Conservation (phyloP, 92 coral and sea anemone genomes). For the Parazoanthus atlanticus region DNA sequence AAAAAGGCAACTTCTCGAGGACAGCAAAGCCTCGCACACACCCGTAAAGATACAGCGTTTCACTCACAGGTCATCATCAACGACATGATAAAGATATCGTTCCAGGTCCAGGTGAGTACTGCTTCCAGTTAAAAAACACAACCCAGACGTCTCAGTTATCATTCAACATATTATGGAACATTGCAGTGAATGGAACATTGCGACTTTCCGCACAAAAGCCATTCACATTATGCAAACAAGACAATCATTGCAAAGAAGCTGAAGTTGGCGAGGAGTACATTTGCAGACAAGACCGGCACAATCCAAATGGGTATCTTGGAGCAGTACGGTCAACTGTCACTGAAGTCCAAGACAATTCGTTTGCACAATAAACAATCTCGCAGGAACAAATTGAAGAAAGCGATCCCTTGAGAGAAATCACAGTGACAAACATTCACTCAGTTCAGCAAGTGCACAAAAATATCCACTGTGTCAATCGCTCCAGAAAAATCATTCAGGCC, state of each 20-base stretch:
- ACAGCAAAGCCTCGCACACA: not conserved
- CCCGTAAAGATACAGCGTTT: constrained; percentile 23
- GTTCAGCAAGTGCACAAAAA: constrained; percentile 40
- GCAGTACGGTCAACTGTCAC: constrained; percentile 33
- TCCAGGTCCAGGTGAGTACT: constrained; percentile 52
- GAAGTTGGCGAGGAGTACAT: constrained; percentile 29
- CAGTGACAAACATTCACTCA: constrained; percentile 36
- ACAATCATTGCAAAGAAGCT: constrained; percentile 10
- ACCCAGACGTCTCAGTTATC: constrained; percentile 23
- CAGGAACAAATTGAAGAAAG: not conserved
- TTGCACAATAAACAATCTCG: not conserved
- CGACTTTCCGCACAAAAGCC: constrained; percentile 32
- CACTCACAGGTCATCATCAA: constrained; percentile 53
- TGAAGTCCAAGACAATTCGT: constrained; percentile 1
- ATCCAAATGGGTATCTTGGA: constrained; percentile 56
- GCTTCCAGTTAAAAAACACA: constrained; percentile 47
- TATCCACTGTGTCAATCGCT: constrained; percentile 36
- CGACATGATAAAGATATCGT: constrained; percentile 51
- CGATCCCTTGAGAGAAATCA: not conserved
- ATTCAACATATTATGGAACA: constrained; percentile 15
- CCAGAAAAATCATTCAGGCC: constrained; percentile 40
- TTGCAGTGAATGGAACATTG: constrained; percentile 24
- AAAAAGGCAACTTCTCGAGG: not conserved
- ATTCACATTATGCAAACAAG: constrained; percentile 14
- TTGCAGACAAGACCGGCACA: constrained; percentile 45